These are phyloP conservation scores for Zosterops lateralis DNA, from an alignment of 2,113 vertebrate genomes.

Conservation along the genomic window DNA sequence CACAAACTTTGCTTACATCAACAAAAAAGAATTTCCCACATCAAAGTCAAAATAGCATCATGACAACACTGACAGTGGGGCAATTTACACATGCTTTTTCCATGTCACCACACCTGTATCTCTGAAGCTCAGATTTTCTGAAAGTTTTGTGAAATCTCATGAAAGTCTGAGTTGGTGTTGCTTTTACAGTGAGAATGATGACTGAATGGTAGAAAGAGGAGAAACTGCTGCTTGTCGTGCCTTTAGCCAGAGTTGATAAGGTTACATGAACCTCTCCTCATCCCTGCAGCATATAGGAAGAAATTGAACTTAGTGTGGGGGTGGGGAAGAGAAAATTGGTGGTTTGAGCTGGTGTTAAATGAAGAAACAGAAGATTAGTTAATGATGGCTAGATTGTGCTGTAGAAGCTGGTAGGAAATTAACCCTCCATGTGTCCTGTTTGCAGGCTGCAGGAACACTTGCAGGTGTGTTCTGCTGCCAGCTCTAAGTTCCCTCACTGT, in stretches of 20 bases:
- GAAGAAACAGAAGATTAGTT: constrained; percentile 8
- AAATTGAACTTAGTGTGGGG: not conserved
- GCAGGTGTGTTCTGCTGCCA: not conserved
- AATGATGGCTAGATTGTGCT: not conserved
- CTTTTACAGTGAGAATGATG: not conserved
- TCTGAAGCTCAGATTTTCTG: not conserved
- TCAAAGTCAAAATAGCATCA: not conserved
- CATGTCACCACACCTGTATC: not conserved
- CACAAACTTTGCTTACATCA: not conserved
- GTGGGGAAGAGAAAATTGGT: not conserved
- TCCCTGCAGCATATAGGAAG: not conserved
- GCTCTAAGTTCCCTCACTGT: not conserved
- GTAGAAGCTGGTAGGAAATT: not conserved
- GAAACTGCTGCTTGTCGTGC: not conserved
- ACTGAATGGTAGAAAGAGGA: not conserved
- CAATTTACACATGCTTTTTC: accelerated
- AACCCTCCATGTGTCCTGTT: not conserved
- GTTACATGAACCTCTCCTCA: not conserved
- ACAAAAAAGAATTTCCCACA: not conserved
- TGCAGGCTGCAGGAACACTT: not conserved
- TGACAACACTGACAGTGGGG: not conserved
- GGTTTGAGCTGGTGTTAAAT: not conserved
- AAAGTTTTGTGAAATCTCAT: not conserved
- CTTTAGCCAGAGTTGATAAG: not conserved
- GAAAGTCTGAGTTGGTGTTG: not conserved